These are phyloP conservation scores for Xestia sexstrigata DNA, from an alignment of 2,888 invertebrate species.

Conservation along the genomic window DNA sequence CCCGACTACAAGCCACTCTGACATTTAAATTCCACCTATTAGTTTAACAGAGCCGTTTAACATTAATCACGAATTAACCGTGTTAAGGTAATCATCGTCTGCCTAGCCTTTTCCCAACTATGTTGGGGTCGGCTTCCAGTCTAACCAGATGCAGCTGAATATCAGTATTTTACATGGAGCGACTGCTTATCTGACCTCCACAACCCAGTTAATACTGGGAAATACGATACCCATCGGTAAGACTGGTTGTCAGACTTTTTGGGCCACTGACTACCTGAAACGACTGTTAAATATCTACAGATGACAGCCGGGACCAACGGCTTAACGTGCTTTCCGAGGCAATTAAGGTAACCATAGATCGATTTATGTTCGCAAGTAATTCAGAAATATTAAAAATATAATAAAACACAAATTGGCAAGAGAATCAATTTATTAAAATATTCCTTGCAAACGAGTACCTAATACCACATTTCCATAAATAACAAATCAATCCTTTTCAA, in stretches of 20 bases:
- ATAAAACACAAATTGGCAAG: conserved; percentile 53
- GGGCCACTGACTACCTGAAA: no score
- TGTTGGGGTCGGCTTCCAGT: no score
- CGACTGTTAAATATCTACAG: no score
- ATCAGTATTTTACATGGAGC: no score
- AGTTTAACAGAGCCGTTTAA: conserved; percentile 69
- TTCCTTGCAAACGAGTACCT: conserved; percentile 63
- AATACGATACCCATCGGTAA: no score
- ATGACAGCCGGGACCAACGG: no score
- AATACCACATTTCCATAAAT: conserved; percentile 74
- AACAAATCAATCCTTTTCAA: conserved; percentile 79
- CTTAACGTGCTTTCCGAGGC: no score
- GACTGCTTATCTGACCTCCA: no score
- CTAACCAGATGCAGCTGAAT: no score
- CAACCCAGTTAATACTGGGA: no score
- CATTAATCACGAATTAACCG: conserved; percentile 59
- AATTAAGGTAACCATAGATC: conserved; percentile 56
- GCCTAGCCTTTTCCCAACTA: no score
- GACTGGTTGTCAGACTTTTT: no score
- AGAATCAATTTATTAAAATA: conserved; percentile 62
- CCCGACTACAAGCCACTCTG: conserved; percentile 69
- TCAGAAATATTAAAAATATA: conserved; percentile 39
- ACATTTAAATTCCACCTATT: conserved; percentile 75
- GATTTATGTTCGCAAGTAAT: conserved; percentile 42
- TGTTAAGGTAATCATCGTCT: conserved; percentile 63